phyloP scores from a whole-genome alignment of 2,888 invertebrate genomes.

The Scaptomyza reducta region DNA sequence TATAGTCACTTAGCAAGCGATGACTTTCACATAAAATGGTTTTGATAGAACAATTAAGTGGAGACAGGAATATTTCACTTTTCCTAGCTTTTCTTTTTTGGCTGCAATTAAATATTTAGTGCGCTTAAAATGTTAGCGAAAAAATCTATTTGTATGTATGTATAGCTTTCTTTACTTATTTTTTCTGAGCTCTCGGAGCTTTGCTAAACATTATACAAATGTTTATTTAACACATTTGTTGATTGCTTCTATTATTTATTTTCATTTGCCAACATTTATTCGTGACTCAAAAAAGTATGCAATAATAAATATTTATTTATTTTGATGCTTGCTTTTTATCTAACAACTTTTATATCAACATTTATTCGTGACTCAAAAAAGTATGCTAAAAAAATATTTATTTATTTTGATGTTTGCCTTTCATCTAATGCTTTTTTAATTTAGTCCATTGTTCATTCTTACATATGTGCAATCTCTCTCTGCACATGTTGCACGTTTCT shows the following conservation, averaged over 20 bases:
- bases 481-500: slow-evolving; percentile 3
- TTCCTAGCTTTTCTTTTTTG: too few relatives aligned
- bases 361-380: neutral
- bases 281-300: neutral
- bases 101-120: neutral
- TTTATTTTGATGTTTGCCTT: slow-evolving; percentile 3
- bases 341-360: too few relatives aligned
- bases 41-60: neutral
- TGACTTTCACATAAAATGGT: slow-evolving; percentile 6
- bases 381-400: neutral
- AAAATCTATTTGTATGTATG: neutral
- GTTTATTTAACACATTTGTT: slow-evolving; percentile 5
- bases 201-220: neutral
- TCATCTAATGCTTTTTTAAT: slow-evolving; percentile 5
- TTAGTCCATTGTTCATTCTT: neutral
- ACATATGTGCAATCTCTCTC: slow-evolving; percentile 1
- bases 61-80: neutral
- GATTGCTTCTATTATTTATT: slow-evolving; percentile 1
- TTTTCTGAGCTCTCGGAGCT: neutral
- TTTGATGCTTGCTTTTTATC: slow-evolving; percentile 2
- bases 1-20: neutral
- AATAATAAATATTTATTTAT: neutral
- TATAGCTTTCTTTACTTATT: neutral
- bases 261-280: neutral
- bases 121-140: neutral